phyloP scores from a whole-genome alignment of 2,113 vertebrate species.

The Hemiprocne comata region DNA sequence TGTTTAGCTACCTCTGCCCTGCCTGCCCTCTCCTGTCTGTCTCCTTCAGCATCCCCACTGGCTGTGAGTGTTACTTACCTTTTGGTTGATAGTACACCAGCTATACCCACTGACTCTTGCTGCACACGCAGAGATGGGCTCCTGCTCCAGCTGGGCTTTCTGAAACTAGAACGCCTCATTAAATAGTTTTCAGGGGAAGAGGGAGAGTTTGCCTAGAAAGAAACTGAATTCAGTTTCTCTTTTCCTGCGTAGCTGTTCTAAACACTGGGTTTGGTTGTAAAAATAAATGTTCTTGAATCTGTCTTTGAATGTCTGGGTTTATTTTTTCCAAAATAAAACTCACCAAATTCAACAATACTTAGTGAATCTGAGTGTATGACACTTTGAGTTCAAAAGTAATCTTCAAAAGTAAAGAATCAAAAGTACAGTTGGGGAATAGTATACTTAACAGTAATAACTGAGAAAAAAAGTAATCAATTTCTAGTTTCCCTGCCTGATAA shows the following conservation, averaged over 20 bases:
- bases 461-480: rapidly evolving
- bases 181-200: background rate
- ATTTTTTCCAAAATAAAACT: background rate
- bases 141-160: background rate
- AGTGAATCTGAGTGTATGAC: background rate
- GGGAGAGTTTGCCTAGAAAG: background rate
- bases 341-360: background rate
- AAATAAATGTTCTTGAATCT: background rate
- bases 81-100: background rate
- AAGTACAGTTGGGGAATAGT: background rate
- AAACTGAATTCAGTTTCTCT: background rate
- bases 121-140: background rate
- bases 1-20: background rate
- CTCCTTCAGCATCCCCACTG: rapidly evolving
- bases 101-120: background rate
- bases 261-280: background rate
- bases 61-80: background rate
- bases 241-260: background rate
- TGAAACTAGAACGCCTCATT: rapidly evolving
- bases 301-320: background rate
- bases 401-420: background rate
- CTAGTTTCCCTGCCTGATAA: background rate
- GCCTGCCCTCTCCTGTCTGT: background rate
- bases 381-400: background rate
- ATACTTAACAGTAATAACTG: background rate